Conservation (phyloP, 1,140 invertebrate species). For the Vollenhovia emeryi region DNA sequence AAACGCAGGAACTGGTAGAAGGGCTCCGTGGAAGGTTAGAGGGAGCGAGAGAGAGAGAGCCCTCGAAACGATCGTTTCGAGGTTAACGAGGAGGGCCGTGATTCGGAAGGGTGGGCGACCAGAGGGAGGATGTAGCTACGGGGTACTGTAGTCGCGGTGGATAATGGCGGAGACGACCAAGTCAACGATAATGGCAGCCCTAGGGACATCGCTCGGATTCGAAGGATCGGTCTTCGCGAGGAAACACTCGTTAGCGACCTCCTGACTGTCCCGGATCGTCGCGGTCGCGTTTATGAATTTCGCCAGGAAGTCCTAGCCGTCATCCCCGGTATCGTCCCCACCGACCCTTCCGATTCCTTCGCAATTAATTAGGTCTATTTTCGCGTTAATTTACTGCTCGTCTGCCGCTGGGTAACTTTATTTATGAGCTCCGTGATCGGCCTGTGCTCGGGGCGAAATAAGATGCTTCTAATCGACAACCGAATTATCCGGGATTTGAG, state of each 20-base stretch:
- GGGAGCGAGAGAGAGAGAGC: slow-evolving; percentile 13
- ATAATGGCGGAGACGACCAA: slow-evolving; percentile 75
- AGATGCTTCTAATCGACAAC: not conserved
- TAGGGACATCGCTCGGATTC: slow-evolving; percentile 72
- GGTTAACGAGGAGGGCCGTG: slow-evolving; percentile 77
- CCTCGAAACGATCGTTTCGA: slow-evolving; percentile 68
- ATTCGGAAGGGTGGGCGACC: slow-evolving; percentile 66
- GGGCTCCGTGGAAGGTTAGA: slow-evolving; percentile 15
- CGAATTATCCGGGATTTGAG: not conserved
- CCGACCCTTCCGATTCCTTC: slow-evolving; percentile 26
- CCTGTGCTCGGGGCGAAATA: not conserved
- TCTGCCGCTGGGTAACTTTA: slow-evolving; percentile 69
- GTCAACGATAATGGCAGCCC: slow-evolving; percentile 80
- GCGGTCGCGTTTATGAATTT: slow-evolving; percentile 74
- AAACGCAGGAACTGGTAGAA: slow-evolving; percentile 40
- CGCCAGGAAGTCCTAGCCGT: slow-evolving; percentile 70
- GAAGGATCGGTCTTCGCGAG: slow-evolving; percentile 64
- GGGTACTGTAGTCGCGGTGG: slow-evolving; percentile 60
- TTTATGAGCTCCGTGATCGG: slow-evolving; percentile 55
- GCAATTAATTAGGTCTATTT: slow-evolving; percentile 76
- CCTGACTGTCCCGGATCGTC: slow-evolving; percentile 76
- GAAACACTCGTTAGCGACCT: slow-evolving; percentile 81
- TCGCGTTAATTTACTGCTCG: slow-evolving; percentile 76
- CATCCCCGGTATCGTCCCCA: slow-evolving; percentile 52
- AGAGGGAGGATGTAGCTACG: slow-evolving; percentile 61